Evolutionary conservation across 92 coral and sea anemone genomes (phyloP).

Genomic region (Muricea muricata): DNA sequence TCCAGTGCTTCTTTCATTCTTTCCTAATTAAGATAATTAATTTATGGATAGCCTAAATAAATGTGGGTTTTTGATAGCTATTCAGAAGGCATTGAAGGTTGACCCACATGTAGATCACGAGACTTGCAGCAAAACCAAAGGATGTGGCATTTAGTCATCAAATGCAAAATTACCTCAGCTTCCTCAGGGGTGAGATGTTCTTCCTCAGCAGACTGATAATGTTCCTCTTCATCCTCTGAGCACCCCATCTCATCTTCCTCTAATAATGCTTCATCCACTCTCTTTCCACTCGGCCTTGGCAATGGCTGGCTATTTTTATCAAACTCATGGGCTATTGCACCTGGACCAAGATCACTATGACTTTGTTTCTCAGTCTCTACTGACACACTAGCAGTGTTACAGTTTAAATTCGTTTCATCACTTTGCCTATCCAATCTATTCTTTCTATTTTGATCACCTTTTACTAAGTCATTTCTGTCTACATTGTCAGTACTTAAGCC

Average conservation of each 20-base stretch:
- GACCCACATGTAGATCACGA: no score
- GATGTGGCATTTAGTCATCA: no score
- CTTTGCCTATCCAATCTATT: not conserved
- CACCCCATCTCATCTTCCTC: slow-evolving; percentile 26
- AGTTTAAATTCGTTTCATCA: not conserved
- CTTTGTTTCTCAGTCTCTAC: slow-evolving; percentile 2
- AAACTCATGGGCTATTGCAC: slow-evolving; percentile 52
- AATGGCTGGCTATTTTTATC: slow-evolving; percentile 46
- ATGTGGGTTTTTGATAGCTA: no score
- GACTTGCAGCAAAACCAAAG: no score
- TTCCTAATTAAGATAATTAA: slow-evolving; percentile 57
- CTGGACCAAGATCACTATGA: slow-evolving; percentile 44
- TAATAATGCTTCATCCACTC: slow-evolving; percentile 4
- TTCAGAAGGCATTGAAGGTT: no score
- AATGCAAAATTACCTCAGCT: slow-evolving; percentile 74
- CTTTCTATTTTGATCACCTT: not conserved
- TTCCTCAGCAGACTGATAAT: slow-evolving; percentile 67
- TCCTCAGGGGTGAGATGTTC: slow-evolving; percentile 78
- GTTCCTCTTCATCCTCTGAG: slow-evolving; percentile 49
- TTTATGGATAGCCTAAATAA: not conserved
- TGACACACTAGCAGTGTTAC: slow-evolving; percentile 7
- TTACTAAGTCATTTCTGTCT: not conserved
- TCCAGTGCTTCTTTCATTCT: slow-evolving; percentile 79
- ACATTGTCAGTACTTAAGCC: not conserved
- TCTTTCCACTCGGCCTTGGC: not conserved